These are phyloP conservation scores for Brachionus angularis DNA, from an alignment of 1,140 invertebrate genomes.

Conservation along the genomic window DNA sequence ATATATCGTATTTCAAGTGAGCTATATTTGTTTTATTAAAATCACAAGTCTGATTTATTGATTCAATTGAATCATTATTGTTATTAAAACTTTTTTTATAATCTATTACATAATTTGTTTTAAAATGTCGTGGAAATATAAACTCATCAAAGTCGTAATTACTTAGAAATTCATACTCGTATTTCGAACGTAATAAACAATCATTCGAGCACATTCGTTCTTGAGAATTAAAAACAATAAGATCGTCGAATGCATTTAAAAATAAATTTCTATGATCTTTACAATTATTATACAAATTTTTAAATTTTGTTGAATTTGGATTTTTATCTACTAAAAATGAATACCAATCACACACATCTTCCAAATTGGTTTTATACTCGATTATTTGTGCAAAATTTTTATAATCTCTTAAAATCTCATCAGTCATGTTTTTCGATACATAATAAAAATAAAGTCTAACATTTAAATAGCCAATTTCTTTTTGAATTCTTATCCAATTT, in stretches of 20 bases:
- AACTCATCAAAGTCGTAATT: neutral
- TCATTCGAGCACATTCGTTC: neutral
- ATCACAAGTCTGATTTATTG: no score
- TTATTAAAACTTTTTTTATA: neutral
- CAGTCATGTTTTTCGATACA: neutral
- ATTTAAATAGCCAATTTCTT: conserved; percentile 1
- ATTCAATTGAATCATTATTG: no score
- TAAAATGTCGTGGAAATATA: neutral
- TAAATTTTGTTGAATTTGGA: neutral
- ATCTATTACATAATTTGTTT: neutral
- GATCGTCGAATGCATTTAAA: neutral
- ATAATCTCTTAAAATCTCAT: neutral
- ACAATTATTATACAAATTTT: neutral
- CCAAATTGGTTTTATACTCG: neutral
- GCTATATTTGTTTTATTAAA: neutral
- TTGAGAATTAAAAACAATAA: neutral
- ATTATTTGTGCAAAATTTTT: conserved; percentile 6
- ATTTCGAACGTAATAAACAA: neutral
- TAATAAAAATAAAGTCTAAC: conserved; percentile 5
- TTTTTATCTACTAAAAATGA: neutral
- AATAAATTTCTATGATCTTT: neutral
- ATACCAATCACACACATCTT: neutral
- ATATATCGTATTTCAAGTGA: neutral
- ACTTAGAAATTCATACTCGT: neutral
- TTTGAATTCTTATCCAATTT: neutral